These are phyloP conservation scores for Zygogramma bicolorata DNA, from an alignment of 2,888 invertebrate species.

Conservation along the genomic window DNA sequence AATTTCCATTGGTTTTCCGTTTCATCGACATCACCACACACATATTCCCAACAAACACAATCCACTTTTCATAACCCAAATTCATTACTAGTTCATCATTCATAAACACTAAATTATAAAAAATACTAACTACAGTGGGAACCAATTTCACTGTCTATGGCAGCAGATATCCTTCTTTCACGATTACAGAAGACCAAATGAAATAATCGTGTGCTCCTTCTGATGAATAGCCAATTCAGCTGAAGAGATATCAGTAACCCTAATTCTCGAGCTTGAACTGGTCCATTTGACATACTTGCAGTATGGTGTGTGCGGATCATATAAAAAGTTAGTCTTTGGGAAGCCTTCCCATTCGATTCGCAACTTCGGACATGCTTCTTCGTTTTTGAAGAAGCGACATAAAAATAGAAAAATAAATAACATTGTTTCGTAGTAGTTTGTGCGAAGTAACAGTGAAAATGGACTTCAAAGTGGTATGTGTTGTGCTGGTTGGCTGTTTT, in stretches of 20 bases:
- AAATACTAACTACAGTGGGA: constrained; percentile 24
- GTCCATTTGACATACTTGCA: constrained; percentile 66
- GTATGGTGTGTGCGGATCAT: constrained; percentile 55
- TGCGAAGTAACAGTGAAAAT: constrained; percentile 51
- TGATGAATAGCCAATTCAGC: constrained; percentile 36
- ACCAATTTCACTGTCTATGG: constrained; percentile 60
- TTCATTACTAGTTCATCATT: constrained; percentile 25
- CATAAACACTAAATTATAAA: constrained; percentile 18
- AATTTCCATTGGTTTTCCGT: background rate
- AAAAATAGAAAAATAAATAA: constrained; percentile 29
- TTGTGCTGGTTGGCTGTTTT: constrained; percentile 58
- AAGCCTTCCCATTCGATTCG: constrained; percentile 62
- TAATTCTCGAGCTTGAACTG: constrained; percentile 63
- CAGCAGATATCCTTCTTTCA: constrained; percentile 49
- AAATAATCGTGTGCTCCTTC: constrained; percentile 42
- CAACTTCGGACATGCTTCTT: constrained; percentile 64
- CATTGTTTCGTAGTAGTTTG: constrained; percentile 26
- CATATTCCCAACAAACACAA: constrained; percentile 19
- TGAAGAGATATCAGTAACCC: constrained; percentile 59
- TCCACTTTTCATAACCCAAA: constrained; percentile 17
- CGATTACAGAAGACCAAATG: constrained; percentile 54
- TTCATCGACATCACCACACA: background rate
- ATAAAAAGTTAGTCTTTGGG: constrained; percentile 65
- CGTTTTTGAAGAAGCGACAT: constrained; percentile 21
- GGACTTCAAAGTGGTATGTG: constrained; percentile 64